Evolutionary conservation across 2,113 vertebrate species (phyloP).

Genomic region (Hoplias malabaricus): DNA sequence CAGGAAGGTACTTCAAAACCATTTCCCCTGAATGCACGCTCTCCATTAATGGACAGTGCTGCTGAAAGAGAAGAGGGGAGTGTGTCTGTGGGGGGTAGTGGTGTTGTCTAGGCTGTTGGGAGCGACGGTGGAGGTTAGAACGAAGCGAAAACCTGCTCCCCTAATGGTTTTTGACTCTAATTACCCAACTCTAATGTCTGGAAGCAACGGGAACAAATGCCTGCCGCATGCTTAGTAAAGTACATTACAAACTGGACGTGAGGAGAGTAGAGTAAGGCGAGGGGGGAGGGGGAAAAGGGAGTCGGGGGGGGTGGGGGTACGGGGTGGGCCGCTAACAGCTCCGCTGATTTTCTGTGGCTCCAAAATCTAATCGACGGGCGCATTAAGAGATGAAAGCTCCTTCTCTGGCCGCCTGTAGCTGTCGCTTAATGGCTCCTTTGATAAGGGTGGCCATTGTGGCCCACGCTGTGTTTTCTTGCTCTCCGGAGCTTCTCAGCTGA

Average conservation of each 20-base stretch:
- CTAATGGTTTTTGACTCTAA: conserved; percentile 1
- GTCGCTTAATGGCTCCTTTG: not conserved
- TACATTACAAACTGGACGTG: not conserved
- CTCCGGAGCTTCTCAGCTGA: not conserved
- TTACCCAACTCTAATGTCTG: not conserved
- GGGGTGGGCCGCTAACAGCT: not conserved
- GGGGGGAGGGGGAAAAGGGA: not conserved
- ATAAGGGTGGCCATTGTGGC: not conserved
- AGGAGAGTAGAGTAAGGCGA: not conserved
- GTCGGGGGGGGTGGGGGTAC: not conserved
- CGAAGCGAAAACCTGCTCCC: not conserved
- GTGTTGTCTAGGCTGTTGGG: too few relatives aligned
- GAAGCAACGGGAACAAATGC: not conserved
- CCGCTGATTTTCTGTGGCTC: not conserved
- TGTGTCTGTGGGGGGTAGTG: too few relatives aligned
- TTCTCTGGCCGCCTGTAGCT: not conserved
- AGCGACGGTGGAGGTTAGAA: not conserved
- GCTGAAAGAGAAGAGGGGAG: not conserved
- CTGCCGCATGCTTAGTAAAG: not conserved
- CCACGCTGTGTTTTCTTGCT: not conserved
- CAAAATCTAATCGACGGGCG: not conserved
- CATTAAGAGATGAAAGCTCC: conserved; percentile 1
- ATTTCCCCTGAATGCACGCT: not conserved
- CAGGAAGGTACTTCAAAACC: conserved; percentile 10
- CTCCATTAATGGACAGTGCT: not conserved